Base-by-base conservation (phyloP, 1,140 invertebrate genomes). In the Prorops nasuta region DNA sequence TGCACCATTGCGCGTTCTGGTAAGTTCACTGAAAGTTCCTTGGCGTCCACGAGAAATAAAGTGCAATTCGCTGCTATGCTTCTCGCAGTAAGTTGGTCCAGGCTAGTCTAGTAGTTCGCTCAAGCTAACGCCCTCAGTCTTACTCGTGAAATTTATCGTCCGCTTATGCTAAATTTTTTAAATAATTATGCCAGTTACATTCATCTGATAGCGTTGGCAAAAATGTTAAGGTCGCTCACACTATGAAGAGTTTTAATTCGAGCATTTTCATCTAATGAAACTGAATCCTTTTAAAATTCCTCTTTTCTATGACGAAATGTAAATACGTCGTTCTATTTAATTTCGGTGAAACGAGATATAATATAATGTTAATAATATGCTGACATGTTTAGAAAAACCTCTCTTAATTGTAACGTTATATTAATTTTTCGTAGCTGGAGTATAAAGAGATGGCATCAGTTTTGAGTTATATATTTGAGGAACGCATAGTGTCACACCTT, bases 31-130 rank as follows among this genome's bases (percentile, higher is more conserved):
- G 35, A 22, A 58, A 58, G 49, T 58, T 58, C 28, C 22, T 19
- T 3, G 40, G 40, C 24, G 56, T 56, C 44, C 36, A 28, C 28
- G 49, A 32, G 44, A 58, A 58, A 51, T 58, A 58, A 58, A 47
- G 56, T 45, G 40, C 54, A 44, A 56, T 58, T 39, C 43, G 44
- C 41, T 34, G 44, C 31, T 46, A 56, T 58, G 56, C 56, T 56
- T 58, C n/a, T n/a, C n/a, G n/a, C n/a, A 56, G 54, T 4, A 56
- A 56, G 43, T 58, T 51, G 39, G 35, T 9, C 44, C 36, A 51
- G 42, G 49, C 40, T 35, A 28, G 10, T 6, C 24, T 10, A 28
- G 24, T 6, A 10, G 24, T 4, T 28, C 4, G 24, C 4, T 4
- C 4, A 28, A 28, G 10, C 4, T 28, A 28, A 10, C 24, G 24